phyloP scores from a whole-genome alignment of 2,797 vertebrate species.

The Syngnathus acus region DNA sequence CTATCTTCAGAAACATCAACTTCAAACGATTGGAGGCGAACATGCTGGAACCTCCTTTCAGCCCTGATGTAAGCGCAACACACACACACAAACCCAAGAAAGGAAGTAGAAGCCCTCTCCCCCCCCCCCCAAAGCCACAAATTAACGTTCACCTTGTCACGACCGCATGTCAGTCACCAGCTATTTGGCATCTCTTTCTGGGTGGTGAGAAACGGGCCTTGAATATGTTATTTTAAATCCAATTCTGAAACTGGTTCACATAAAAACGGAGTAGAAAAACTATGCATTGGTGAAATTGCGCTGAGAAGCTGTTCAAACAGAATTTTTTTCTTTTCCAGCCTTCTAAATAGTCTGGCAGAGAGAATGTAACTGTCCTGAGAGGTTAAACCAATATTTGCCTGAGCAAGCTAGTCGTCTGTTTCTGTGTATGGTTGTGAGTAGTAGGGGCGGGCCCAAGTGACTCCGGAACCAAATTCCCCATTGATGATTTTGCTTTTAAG shows the following conservation, averaged over 20 bases:
- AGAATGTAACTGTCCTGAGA: constrained; percentile 16
- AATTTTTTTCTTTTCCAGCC: constrained; percentile 7
- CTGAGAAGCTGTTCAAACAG: constrained; percentile 2
- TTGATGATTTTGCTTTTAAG: neutral
- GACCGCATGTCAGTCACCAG: constrained; percentile 39
- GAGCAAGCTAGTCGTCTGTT: constrained; percentile 38
- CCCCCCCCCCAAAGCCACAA: neutral
- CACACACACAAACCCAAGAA: neutral
- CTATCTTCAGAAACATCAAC: constrained; percentile 85
- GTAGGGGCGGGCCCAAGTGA: constrained; percentile 4
- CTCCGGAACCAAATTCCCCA: constrained; percentile 4
- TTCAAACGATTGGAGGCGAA: constrained; percentile 85
- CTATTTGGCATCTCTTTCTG: constrained; percentile 14
- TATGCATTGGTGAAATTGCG: neutral
- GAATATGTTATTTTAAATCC: constrained; percentile 4
- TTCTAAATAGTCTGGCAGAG: constrained; percentile 23
- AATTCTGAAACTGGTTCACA: neutral
- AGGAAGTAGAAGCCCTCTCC: neutral
- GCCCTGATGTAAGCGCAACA: constrained; percentile 78
- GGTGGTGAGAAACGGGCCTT: constrained; percentile 4
- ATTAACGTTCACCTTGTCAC: constrained; percentile 36
- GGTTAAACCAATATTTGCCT: constrained; percentile 45
- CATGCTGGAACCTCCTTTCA: constrained; percentile 85
- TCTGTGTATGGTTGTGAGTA: constrained; percentile 35
- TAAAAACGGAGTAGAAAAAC: neutral